Base-by-base conservation (phyloP, 2,113 vertebrate genomes). In the Pristiophorus japonicus region DNA sequence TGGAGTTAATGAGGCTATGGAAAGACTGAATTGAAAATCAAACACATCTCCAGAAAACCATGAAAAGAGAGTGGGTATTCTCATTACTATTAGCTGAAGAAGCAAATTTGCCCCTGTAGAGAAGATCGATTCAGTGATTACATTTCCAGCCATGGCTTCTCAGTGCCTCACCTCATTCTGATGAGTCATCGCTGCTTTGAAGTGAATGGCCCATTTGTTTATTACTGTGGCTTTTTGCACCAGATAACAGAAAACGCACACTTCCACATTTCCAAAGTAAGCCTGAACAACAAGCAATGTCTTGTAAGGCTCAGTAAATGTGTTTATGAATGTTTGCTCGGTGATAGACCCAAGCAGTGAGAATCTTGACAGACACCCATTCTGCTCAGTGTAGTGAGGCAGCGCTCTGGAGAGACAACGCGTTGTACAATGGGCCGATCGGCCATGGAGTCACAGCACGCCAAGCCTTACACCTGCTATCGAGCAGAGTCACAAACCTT, bases 61-160 rank as follows among this genome's bases (percentile, higher is more conserved):
- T 90, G 47, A 34, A 90, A 55, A 42, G 38, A 81, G 38, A 81
- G n/a, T 42, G 4, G 38, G 38, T 45, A 45, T 81, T 81, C 78
- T 81, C 78, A 42, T 81, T 81, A 81, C 78, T 81, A 59, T 90
- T 30, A 59, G 87, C 51, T 90, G 87, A 90, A 62, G 87, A 62
- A 90, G 87, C 87, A 90, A 27, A 90, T 59, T 90, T 90, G 14
- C 30, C 30, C 0, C 87, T 34, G 11, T 3, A 11, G 55, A 90
- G 16, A 42, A 22, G 51, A 90, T 90, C 87, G 34, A 90, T 90
- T 90, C 55, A 34, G 51, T 90, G 27, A 90, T 62, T 62, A 59
- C 51, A 59, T 59, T 90, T 90, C 30, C 34, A 90, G 55, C 47
- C 16, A 59, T 51, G 27, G 87, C 55, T 90, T 59, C 47, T 90